A percentile compares a stretch with the other conserved stretches of the same genome.
Evolutionary conservation across 2,797 vertebrate species (phyloP).

Genomic region (Cebuella pygmaea): DNA sequence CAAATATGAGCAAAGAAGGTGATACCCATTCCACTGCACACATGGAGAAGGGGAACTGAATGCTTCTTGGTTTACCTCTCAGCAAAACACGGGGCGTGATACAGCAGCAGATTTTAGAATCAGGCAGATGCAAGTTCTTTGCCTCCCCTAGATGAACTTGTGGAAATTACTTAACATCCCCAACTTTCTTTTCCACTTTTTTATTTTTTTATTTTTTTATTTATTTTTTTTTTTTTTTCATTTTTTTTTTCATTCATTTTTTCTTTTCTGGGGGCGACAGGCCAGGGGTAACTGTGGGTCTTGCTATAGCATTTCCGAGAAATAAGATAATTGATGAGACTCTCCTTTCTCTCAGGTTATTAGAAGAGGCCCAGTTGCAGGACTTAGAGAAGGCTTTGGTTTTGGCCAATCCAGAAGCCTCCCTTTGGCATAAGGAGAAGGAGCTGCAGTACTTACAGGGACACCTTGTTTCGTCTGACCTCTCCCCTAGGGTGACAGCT

Average conservation of each 20-base stretch:
- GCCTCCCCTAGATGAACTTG: neutral
- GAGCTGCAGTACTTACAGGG: constrained; percentile 88
- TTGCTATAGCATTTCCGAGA: neutral
- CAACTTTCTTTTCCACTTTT: rapidly evolving
- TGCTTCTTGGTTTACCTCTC: neutral
- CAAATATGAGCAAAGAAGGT: neutral
- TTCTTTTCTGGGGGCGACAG: neutral
- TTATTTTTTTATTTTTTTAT: no score
- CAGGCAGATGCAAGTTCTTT: neutral
- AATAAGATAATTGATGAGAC: constrained; percentile 49
- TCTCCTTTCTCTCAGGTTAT: constrained; percentile 84
- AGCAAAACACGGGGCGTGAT: neutral
- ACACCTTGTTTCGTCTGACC: constrained; percentile 91
- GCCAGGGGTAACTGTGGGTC: neutral
- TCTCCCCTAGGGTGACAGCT: constrained; percentile 91
- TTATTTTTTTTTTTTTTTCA: no score
- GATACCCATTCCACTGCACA: rapidly evolving
- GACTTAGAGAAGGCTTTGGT: constrained; percentile 93
- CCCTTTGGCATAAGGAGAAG: constrained; percentile 90
- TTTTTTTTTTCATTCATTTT: no score
- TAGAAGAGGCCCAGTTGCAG: constrained; percentile 93
- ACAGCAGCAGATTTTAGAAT: neutral
- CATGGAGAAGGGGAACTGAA: neutral
- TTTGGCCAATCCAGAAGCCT: constrained; percentile 91
- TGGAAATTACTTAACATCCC: neutral